A percentile compares a stretch with the other conserved stretches of the same genome.
Evolutionary conservation across 2,113 vertebrate species (phyloP).

Genomic region (Emydura subglobosa): DNA sequence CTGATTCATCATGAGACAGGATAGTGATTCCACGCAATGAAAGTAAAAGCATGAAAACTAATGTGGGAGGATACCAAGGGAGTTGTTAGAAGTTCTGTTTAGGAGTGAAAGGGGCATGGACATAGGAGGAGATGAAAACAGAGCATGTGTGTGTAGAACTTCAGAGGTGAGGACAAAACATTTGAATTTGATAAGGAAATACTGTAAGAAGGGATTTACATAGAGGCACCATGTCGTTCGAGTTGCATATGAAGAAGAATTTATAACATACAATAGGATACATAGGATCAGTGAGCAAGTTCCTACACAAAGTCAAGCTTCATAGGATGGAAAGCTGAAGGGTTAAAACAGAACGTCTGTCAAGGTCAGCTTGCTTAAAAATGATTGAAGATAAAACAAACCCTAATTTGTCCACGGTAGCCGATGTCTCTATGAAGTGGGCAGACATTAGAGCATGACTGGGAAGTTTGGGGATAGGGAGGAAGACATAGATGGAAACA

Average conservation of each 20-base stretch:
- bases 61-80: not conserved
- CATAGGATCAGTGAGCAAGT: not conserved
- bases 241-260: not conserved
- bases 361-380: not conserved
- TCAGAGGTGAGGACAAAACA: not conserved
- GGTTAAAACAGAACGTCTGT: not conserved
- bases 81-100: slow-evolving; percentile 22
- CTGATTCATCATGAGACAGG: not conserved
- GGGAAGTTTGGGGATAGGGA: not conserved
- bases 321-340: not conserved
- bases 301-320: not conserved
- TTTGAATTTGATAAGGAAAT: not conserved
- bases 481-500: not conserved
- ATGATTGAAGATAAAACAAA: not conserved
- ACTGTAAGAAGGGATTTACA: not conserved
- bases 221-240: not conserved
- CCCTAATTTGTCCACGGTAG: not conserved
- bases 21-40: slow-evolving; percentile 1
- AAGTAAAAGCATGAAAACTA: slow-evolving; percentile 13
- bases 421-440: not conserved
- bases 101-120: slow-evolving; percentile 33
- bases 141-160: not conserved
- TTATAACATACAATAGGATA: not conserved
- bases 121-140: slow-evolving; percentile 43
- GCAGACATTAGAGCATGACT: rapidly evolving